Evolutionary conservation across 2,113 vertebrate genomes (phyloP).

Genomic region (Hemichromis elongatus): DNA sequence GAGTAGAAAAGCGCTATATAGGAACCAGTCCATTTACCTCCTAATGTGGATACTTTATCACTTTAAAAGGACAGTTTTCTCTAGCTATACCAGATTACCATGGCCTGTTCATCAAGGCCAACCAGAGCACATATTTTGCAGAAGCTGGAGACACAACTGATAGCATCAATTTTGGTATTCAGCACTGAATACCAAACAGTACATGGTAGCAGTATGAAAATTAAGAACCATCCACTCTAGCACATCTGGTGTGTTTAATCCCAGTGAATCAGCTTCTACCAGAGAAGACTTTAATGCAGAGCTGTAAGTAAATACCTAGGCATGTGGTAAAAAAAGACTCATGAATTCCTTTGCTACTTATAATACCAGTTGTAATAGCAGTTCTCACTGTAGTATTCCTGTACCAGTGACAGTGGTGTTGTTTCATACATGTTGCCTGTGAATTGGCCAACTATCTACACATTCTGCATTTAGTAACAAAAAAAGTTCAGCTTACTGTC

Average conservation of each 20-base stretch:
- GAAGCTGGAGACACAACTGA: background rate
- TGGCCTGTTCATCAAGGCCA: background rate
- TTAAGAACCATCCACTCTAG: background rate
- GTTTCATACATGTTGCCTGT: background rate
- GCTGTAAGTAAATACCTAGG: background rate
- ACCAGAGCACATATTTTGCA: background rate
- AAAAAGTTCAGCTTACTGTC: background rate
- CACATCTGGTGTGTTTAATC: background rate
- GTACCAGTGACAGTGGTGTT: background rate
- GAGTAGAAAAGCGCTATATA: background rate
- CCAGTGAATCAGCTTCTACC: background rate
- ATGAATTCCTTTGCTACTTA: background rate
- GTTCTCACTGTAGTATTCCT: background rate
- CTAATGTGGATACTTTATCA: background rate
- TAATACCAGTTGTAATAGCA: conserved; percentile 7
- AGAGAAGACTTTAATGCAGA: background rate
- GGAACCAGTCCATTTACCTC: background rate
- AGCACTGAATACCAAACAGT: background rate
- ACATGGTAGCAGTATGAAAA: background rate
- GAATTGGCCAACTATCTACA: background rate
- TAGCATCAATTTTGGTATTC: background rate
- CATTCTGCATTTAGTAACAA: background rate
- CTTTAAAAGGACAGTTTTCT: background rate
- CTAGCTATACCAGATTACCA: background rate
- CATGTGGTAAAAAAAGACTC: background rate